phyloP scores from a whole-genome alignment of 2,797 vertebrate species.

The Carapus acus region DNA sequence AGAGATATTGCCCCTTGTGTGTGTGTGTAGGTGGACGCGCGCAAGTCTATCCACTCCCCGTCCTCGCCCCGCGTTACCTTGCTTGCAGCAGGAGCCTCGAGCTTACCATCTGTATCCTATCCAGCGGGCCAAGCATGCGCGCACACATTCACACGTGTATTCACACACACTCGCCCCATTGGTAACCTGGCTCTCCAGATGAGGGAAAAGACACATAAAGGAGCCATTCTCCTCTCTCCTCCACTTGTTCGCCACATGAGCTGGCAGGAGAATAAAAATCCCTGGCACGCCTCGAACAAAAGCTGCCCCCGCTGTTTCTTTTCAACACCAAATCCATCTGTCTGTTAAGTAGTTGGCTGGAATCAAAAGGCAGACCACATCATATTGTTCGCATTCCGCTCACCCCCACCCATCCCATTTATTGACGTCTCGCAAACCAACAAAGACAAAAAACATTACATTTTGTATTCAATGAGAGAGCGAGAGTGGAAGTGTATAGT shows the following conservation, averaged over 20 bases:
- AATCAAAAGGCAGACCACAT: constrained; percentile 49
- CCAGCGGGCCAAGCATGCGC: constrained; percentile 2
- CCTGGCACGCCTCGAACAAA: constrained; percentile 56
- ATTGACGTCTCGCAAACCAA: constrained; percentile 20
- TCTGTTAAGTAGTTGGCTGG: constrained; percentile 63
- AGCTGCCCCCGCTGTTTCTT: constrained; percentile 67
- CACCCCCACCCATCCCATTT: constrained; percentile 13
- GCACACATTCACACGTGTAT: constrained; percentile 8
- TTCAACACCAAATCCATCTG: constrained; percentile 66
- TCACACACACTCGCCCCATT: constrained; percentile 35
- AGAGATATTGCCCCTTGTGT: constrained; percentile 9
- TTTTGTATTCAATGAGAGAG: constrained; percentile 6
- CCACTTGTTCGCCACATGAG: constrained; percentile 61
- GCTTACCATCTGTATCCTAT: constrained; percentile 11
- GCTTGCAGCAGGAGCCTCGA: constrained; percentile 8
- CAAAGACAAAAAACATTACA: constrained; percentile 18
- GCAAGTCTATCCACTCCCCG: not conserved
- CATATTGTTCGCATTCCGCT: constrained; percentile 41
- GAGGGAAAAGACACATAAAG: constrained; percentile 59
- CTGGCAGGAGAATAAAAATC: constrained; percentile 67
- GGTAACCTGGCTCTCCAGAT: constrained; percentile 59
- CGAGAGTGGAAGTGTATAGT: not conserved
- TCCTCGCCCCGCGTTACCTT: constrained; percentile 37
- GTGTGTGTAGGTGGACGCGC: constrained; percentile 24
- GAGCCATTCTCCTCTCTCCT: constrained; percentile 66